Base-by-base conservation (phyloP, 2,113 vertebrate genomes). In the Axis porcinus region DNA sequence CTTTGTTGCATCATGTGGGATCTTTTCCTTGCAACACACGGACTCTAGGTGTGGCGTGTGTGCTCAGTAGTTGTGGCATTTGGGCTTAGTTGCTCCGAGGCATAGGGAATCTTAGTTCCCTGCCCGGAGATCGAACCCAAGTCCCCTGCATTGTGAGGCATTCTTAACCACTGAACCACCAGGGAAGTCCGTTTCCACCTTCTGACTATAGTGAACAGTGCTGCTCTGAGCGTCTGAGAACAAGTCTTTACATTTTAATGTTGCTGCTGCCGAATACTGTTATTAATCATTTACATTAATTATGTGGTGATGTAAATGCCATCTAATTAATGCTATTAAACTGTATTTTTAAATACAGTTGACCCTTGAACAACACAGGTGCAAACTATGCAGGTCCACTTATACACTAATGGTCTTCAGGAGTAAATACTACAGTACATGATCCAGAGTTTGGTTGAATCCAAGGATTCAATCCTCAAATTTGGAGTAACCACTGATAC, bases 231-330 rank as follows among this genome's bases (percentile, higher is more conserved):
- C 3, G 0, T 9, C 8, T 2, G 27, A 6, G 17, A 21, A 19
- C 17, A 19, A 16, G 7, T 45, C 1, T 27, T 54, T 27, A 4
- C 30, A 25, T 79, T 55, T 50, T 2, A 4, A 30, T 6, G 17
- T 19, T 81, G n/a, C 5, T 36, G 6, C 2, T 19, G 27, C 1
- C 1, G 33, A 17, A 30, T 2, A 19, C 19, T 70, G 0, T 23
- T 47, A 50, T 27, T 17, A 43, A 28, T 47, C 23, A 30, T 14
- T 74, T 76, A 76, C 12, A 43, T 43, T 76, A 76, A 76, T 76
- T 43, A 43, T 0, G 6, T 15, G 60, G 28, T 43, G 54, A 74
- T 55, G 33, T 87, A 60, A 60, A 13, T 70, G 21, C 15, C 28
- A 19, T 30, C 36, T 64, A 27, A 27, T 78, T 28, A 11, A 17